Evolutionary conservation across 2,888 invertebrate species (phyloP).

Genomic region (Drosophila differens): DNA sequence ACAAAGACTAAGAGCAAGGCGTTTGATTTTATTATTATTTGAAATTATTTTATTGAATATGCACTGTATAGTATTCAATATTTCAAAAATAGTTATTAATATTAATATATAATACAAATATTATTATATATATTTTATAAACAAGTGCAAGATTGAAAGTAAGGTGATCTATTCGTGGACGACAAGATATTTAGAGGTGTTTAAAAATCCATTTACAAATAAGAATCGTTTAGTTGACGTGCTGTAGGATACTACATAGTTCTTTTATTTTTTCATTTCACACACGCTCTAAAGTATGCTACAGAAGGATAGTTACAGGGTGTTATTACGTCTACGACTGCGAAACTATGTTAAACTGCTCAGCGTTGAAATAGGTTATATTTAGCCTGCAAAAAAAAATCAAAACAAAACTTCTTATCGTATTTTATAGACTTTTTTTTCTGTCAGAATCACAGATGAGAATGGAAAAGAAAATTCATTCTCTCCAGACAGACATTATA

Average conservation of each 20-base stretch:
- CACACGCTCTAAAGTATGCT: slow-evolving; percentile 38
- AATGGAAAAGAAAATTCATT: background rate
- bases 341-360: background rate
- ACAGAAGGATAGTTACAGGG: slow-evolving; percentile 4
- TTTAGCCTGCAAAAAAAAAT: background rate
- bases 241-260: slow-evolving; percentile 9
- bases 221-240: background rate
- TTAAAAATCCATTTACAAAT: background rate
- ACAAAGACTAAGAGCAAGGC: too few species aligned
- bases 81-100: background rate
- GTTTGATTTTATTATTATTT: background rate
- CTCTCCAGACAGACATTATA: background rate
- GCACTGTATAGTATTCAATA: background rate
- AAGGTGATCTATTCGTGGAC: background rate
- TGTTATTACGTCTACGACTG: background rate
- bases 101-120: background rate
- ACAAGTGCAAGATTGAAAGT: background rate
- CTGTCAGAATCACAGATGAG: background rate
- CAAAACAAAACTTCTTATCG: background rate
- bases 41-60: slow-evolving; percentile 1
- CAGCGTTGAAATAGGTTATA: background rate
- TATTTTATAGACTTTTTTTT: background rate
- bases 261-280: too few species aligned
- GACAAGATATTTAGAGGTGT: slow-evolving; percentile 4
- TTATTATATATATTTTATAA: background rate